Conservation (phyloP, 2,113 vertebrate species). For the Siniperca chuatsi region DNA sequence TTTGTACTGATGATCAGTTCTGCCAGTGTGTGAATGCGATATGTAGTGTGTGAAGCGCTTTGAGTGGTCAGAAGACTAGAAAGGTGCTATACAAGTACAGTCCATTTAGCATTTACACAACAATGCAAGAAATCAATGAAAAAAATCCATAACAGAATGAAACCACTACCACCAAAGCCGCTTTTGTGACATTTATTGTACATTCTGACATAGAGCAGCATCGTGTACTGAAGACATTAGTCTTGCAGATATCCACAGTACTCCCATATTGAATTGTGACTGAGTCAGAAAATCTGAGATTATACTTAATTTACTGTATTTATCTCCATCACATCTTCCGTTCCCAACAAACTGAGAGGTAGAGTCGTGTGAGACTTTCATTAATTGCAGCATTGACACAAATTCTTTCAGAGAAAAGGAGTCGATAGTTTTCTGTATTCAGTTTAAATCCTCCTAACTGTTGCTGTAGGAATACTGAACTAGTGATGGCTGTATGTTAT, state of each 20-base stretch:
- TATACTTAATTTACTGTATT: neutral
- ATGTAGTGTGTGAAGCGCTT: too few relatives aligned
- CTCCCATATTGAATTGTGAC: too few relatives aligned
- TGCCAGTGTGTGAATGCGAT: too few relatives aligned
- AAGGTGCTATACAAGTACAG: too few relatives aligned
- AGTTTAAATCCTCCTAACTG: neutral
- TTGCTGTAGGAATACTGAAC: neutral
- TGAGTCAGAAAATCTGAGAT: too few relatives aligned
- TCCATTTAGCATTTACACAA: too few relatives aligned
- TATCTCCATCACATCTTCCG: neutral
- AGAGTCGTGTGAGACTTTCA: neutral
- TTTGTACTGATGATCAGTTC: too few relatives aligned
- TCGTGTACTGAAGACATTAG: neutral
- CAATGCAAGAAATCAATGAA: neutral
- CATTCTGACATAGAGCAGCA: neutral
- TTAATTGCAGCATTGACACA: constrained; percentile 2
- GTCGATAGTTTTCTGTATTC: neutral
- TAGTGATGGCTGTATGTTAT: neutral
- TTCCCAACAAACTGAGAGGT: neutral
- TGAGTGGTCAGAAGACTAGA: too few relatives aligned
- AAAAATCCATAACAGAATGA: neutral
- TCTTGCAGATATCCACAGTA: neutral
- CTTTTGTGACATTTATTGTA: neutral
- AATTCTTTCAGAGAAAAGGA: neutral
- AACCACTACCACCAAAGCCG: neutral